These are phyloP conservation scores for Lagorchestes hirsutus DNA, from an alignment of 2,797 vertebrate species.

Conservation along the genomic window DNA sequence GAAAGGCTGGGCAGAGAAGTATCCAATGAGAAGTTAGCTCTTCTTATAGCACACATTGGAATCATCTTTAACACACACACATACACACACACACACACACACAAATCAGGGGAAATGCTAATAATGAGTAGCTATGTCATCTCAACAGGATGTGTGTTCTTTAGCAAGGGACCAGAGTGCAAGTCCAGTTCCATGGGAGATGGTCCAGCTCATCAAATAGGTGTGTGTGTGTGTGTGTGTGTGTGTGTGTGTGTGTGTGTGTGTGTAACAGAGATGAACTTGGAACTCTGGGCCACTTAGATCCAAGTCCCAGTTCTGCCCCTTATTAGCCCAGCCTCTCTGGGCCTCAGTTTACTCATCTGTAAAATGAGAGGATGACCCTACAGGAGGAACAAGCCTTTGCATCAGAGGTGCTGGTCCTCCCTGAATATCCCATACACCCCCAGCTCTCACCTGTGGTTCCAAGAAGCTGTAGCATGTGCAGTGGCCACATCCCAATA, in stretches of 20 bases:
- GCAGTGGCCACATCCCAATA: background rate
- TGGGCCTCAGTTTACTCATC: background rate
- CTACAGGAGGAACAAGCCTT: background rate
- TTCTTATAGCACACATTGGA: background rate
- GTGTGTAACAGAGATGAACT: background rate
- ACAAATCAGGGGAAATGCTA: background rate
- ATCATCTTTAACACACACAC: background rate
- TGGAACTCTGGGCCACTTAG: background rate
- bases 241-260: background rate
- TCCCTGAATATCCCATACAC: background rate
- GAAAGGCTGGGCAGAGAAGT: background rate
- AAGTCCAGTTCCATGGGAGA: background rate
- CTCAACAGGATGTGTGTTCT: background rate
- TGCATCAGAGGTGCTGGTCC: background rate
- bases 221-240: background rate
- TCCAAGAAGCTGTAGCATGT: background rate
- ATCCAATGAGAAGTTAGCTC: background rate
- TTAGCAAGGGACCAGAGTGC: background rate
- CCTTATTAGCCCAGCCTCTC: background rate
- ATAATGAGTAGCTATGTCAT: background rate
- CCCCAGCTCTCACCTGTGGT: background rate
- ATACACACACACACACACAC: background rate
- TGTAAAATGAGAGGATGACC: background rate
- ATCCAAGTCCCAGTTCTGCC: background rate
- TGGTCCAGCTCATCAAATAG: background rate